Base-by-base conservation (phyloP, 2,113 vertebrate species). In the Ceyx melanurus region DNA sequence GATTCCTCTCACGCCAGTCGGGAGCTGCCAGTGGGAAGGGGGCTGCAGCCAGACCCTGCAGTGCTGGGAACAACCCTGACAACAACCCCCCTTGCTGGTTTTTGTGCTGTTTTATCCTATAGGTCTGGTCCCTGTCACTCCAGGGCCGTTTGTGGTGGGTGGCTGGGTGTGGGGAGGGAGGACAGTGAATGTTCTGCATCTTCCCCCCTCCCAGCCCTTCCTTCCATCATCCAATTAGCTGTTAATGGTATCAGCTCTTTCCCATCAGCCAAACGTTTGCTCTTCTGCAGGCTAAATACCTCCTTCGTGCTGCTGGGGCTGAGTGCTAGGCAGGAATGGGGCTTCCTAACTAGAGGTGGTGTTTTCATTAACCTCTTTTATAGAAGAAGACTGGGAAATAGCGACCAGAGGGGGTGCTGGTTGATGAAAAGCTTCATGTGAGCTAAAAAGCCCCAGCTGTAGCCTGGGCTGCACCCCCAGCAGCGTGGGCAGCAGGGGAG, bases 51-150 rank as follows among this genome's bases (percentile, higher is more conserved):
- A 3, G 17, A 8, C 3, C 4, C 15, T 2, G 10, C n/a, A 0
- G 40, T 1, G 57, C 64, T 46, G 0, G 82, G 31, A 5, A 5
- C 19, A 2, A 5, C 54, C 29, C 46, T 25, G 11, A 1, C 0
- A 15, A 29, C 15, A 11, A 8, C 6, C 37, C 37, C 68, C 18
- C 1, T 5, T 33, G 8, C 12, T 37, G 26, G 0, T 18, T 3
- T 1, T 1, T 2, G 7, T 8, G 2, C 48, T 28, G 31, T 40
- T 1, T 0, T 22, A 3, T 2, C 37, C 14, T 3, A 17, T 2
- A 12, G 42, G 10, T 13, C 50, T 40, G 57, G 2, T 19, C 33
- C 48, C 23, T 25, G 58, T 2, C 6, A 0, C 77, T 42, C 42
- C 1, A 50, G 65, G 53, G 10, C 6, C 1, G 0, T 23, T 8